phyloP scores from a whole-genome alignment of 2,113 vertebrate genomes.

The Ibidorhyncha struthersii region DNA sequence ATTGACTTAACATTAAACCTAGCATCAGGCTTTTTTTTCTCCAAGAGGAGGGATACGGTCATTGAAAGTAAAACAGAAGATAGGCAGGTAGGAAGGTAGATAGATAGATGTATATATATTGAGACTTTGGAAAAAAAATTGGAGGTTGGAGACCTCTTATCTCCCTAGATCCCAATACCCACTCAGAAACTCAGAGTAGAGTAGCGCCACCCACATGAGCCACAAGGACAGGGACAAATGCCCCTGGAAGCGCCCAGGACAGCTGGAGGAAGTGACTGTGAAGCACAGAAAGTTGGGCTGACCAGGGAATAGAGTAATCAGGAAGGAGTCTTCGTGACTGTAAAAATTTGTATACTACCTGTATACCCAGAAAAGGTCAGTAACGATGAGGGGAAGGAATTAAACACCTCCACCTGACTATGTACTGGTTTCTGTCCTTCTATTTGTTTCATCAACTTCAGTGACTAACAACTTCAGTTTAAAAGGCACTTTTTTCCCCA shows the following conservation, averaged over 20 bases:
- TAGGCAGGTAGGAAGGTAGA: background rate
- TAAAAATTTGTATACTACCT: background rate
- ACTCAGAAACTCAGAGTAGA: background rate
- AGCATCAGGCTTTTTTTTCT: background rate
- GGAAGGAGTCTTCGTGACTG: background rate
- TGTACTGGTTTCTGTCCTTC: background rate
- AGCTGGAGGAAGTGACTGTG: background rate
- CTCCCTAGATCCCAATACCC: background rate
- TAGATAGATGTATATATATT: background rate
- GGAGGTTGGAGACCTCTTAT: background rate
- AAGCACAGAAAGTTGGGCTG: background rate
- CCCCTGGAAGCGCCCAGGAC: background rate
- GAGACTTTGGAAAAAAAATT: background rate
- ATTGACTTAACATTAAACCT: background rate
- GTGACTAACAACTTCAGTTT: background rate
- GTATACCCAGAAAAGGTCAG: background rate
- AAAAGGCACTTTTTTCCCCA: background rate
- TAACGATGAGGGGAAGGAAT: background rate
- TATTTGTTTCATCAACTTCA: background rate
- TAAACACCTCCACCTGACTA: background rate
- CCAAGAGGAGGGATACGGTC: background rate
- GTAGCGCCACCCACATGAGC: fast-evolving
- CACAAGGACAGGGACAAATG: background rate
- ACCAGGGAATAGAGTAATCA: background rate
- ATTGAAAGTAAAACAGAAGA: background rate